Evolutionary conservation across 2,888 invertebrate species (phyloP).

Genomic region (Chrysodeixis includens): DNA sequence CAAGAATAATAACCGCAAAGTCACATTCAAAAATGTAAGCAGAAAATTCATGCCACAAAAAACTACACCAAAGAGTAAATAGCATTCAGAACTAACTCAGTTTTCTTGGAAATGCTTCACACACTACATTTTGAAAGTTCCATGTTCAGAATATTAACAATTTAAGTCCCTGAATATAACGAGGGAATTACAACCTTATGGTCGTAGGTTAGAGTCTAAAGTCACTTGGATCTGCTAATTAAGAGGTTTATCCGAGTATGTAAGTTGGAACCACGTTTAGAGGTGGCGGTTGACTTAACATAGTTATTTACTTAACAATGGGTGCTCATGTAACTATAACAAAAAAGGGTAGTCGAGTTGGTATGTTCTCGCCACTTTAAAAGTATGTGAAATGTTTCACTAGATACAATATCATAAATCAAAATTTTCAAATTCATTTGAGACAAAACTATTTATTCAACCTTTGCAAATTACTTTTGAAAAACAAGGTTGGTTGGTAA

Average conservation of each 20-base stretch:
- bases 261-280: not conserved
- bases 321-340: not conserved
- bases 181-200: not conserved
- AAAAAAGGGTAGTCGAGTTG: not conserved
- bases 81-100: slow-evolving; percentile 3
- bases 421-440: too few species aligned
- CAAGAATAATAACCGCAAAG: not conserved
- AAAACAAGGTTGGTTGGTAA: too few species aligned
- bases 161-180: not conserved
- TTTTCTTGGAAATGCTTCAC: slow-evolving; percentile 2
- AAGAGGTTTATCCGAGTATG: not conserved
- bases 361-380: too few species aligned
- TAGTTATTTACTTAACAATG: not conserved
- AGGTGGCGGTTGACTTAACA: slow-evolving; percentile 1
- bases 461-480: too few species aligned
- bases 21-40: slow-evolving; percentile 4
- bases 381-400: too few species aligned
- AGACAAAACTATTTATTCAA: too few species aligned
- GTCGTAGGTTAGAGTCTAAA: not conserved
- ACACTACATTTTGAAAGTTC: not conserved
- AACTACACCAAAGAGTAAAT: not conserved
- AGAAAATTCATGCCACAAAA: slow-evolving; percentile 1
- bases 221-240: not conserved
- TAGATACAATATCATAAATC: too few species aligned
- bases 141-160: not conserved